Evolutionary conservation across 2,113 vertebrate species (phyloP).

Genomic region (Silurus meridionalis): DNA sequence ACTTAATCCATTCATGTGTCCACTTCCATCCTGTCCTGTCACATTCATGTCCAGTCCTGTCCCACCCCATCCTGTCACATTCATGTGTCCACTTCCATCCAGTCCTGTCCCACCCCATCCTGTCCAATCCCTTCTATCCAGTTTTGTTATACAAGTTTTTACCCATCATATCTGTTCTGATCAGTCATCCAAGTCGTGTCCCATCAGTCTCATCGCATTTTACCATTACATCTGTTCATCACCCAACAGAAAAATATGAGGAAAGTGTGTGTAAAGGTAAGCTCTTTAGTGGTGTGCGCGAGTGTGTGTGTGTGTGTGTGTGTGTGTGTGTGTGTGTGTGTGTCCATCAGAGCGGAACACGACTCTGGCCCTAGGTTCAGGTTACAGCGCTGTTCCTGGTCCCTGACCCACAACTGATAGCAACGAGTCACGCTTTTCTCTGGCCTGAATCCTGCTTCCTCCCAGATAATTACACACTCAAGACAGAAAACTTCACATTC

Average conservation of each 20-base stretch:
- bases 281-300: not conserved
- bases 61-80: too few relatives aligned
- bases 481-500: conserved; percentile 51
- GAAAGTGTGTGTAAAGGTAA: too few relatives aligned
- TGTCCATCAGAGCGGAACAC: conserved; percentile 28
- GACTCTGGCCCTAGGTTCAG: conserved; percentile 34
- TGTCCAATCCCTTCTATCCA: too few relatives aligned
- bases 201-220: too few relatives aligned
- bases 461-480: conserved; percentile 47
- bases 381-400: conserved; percentile 37
- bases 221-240: conserved; percentile 3
- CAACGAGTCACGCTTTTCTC: conserved; percentile 24
- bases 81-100: too few relatives aligned
- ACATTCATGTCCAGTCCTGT: too few relatives aligned
- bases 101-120: too few relatives aligned
- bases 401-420: conserved; percentile 22
- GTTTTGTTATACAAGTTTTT: too few relatives aligned
- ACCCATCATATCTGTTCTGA: too few relatives aligned
- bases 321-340: conserved; percentile 7
- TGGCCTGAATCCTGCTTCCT: conserved; percentile 53
- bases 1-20: not conserved
- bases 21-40: too few relatives aligned
- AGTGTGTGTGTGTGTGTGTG: conserved; percentile 2
- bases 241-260: too few relatives aligned
- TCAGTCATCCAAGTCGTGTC: too few relatives aligned